Evolutionary conservation across 64 coral and sea anemone genomes (phyloP), one percentile per base, ranked within the genome.

Genomic region (Porites australiensis): DNA sequence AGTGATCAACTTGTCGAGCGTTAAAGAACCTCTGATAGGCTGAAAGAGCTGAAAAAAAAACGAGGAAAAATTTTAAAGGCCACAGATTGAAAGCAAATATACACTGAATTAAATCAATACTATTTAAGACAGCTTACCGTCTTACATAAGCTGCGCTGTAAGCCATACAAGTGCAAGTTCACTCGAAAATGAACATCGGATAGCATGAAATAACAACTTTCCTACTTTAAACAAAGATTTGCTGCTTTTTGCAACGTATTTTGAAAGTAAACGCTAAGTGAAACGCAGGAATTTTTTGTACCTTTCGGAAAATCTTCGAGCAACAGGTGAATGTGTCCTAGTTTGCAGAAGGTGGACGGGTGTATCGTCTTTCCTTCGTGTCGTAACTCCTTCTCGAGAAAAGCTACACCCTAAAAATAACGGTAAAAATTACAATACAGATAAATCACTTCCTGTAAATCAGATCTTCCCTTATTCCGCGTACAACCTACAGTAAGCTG

Each of bases 261-360:
- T 5, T 19, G 14, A 19, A 3, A 12, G 50, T 18, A 10, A 60
- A 82, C 27, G 64, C 64, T 64, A 3, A 45, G 13, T 68, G 61
- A 8, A 84, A 63, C 19, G 9, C 52, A 62, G 70, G 45, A 77
- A 60, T 88, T 77, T 54, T 5, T 52, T 52, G 21, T 77, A 97
- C 95, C 95, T 91, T 97, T 97, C 15, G 92, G 82, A 58, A 97
- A 84, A 55, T 97, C 95, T 77, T 97, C 95, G 15, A 92, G 91
- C 88, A 97, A 91, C 82, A 97, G 87, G 85, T 94, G 95, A 94
- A 94, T 82, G 67, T 97, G 95, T 15, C 95, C 95, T 52, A 97
- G 82, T 93, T 90, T 97, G 58, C 92, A 94, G 57, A 91, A 97
- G 23, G 94, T 86, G 0, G 95, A 90, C n/a, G 95, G 88, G 88